Evolutionary conservation across 2,113 vertebrate genomes (phyloP).

Genomic region (Aegotheles bennettii): DNA sequence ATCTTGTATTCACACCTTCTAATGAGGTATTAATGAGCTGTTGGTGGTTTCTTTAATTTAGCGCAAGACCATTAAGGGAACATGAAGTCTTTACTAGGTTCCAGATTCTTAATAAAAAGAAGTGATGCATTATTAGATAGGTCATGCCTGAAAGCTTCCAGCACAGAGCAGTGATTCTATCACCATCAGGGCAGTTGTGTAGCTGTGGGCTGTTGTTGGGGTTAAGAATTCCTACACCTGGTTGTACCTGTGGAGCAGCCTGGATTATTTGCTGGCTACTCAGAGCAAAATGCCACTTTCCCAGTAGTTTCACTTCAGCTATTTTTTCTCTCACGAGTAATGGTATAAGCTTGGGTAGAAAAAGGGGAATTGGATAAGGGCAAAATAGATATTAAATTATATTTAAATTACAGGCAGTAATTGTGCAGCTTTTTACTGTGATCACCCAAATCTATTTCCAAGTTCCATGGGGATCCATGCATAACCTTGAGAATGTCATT

Average conservation of each 20-base stretch:
- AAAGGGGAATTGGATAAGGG: not conserved
- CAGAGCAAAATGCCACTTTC: not conserved
- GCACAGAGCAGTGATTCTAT: not conserved
- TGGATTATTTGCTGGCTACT: not conserved
- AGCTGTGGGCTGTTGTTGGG: not conserved
- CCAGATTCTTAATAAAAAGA: constrained; percentile 11
- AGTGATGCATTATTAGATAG: not conserved
- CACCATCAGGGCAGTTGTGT: not conserved
- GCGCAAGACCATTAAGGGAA: not conserved
- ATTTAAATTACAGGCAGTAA: not conserved
- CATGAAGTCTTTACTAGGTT: not conserved
- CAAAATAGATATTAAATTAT: not conserved
- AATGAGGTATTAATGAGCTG: constrained; percentile 46
- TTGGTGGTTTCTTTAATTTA: constrained; percentile 29
- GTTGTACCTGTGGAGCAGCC: not conserved
- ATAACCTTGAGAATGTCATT: not conserved
- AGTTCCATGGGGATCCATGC: not conserved
- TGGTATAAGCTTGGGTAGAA: not conserved
- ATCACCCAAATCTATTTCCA: not conserved
- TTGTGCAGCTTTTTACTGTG: not conserved
- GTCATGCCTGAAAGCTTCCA: not conserved
- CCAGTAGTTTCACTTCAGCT: not conserved
- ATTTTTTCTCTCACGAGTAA: not conserved
- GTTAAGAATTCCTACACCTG: not conserved
- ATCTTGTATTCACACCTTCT: constrained; percentile 4